Conservation (phyloP, 2,888 invertebrate species). For the Diplazon laetatorius region DNA sequence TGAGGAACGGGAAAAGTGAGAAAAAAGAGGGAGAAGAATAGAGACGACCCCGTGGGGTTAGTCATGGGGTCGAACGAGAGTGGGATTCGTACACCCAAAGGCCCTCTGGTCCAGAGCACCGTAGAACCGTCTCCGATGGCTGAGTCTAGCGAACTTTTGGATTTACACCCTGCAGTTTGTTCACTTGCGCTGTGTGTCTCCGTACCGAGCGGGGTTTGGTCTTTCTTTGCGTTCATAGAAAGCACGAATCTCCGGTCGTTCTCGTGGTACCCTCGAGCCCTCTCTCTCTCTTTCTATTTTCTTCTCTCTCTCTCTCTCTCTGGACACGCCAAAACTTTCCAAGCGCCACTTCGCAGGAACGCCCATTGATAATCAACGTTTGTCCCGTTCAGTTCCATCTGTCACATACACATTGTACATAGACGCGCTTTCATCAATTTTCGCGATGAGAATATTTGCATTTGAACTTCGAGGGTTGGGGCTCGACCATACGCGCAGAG, state of each 20-base stretch:
- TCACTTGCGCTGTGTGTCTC: conserved; percentile 18
- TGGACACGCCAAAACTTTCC: conserved; percentile 4
- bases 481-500: conserved; percentile 14
- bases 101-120: conserved; percentile 13
- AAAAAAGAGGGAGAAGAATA: conserved; percentile 23
- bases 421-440: conserved; percentile 37
- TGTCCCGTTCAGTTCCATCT: conserved; percentile 42
- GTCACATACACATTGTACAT: conserved; percentile 12
- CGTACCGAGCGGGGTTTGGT: background rate
- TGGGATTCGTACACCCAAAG: conserved; percentile 24
- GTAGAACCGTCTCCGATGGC: conserved; percentile 25
- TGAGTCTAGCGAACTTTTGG: conserved; percentile 80
- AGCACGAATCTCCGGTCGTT: conserved; percentile 13
- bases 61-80: conserved; percentile 49
- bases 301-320: conserved; percentile 4
- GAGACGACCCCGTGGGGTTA: conserved; percentile 42
- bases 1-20: conserved; percentile 33
- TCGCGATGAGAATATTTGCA: conserved; percentile 25
- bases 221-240: conserved; percentile 6
- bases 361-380: conserved; percentile 29
- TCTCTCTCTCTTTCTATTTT: too few relatives aligned
- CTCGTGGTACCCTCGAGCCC: background rate
- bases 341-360: conserved; percentile 10
- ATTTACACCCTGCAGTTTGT: conserved; percentile 77
- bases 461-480: conserved; percentile 11